Evolutionary conservation across 2,888 invertebrate genomes (phyloP), one percentile per base, ranked within the genome.

Genomic region (Cerastis rubricosa): DNA sequence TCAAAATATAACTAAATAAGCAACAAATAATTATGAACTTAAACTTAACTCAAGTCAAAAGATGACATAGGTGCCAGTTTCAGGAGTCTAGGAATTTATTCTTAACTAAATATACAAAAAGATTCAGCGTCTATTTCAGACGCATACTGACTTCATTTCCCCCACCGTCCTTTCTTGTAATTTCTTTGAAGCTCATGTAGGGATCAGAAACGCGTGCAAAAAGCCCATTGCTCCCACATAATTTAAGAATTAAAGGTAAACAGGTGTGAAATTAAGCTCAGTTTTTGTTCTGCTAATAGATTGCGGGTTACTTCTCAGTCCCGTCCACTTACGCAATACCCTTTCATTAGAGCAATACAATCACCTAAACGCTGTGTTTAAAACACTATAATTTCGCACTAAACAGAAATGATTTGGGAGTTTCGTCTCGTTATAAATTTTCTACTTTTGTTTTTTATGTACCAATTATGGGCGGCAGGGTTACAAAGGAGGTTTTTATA

Each of bases 231-330:
- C 92, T 91, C 92, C 91, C 90, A 89, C 90, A 89, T 94, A 92
- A 96, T 96, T 96, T 95, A 93, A 91, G 91, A 93, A 96, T 96
- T 95, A 95, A 95, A 94, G 88, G 92, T 94, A 95, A 96, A 96
- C 96, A 96, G 95, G 96, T 96, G 96, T 96, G 95, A 96, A 96
- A 96, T 96, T 96, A 96, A 93, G 94, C 93, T 93, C 88, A 93
- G 91, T 96, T 96, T 96, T 96, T 95, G 93, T 93, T 90, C 91
- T 83, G 92, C 93, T 94, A 95, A 95, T 95, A 95, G 96, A 95
- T 94, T 94, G 94, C 92, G 91, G 91, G 92, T 93, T 91, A 94
- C 93, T 93, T 93, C 92, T 93, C 93, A 90, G 90, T 91, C 93
- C 92, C 91, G 91, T 89, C 93, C 92, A 93, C 92, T 94, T 94